These are phyloP conservation scores for Psilanteris sp. DNA, from an alignment of 1,140 invertebrate genomes.

Conservation along the genomic window DNA sequence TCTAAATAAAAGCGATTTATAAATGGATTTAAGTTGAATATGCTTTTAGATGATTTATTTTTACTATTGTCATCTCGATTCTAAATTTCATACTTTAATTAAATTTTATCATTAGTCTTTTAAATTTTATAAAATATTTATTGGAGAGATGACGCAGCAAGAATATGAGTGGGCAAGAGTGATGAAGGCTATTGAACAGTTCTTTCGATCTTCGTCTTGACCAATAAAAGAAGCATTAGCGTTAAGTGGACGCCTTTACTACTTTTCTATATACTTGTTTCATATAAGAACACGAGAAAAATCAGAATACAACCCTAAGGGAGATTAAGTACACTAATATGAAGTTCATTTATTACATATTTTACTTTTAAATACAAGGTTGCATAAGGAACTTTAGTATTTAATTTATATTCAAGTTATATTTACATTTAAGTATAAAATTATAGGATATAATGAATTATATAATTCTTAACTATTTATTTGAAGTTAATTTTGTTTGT, in stretches of 20 bases:
- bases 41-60: conserved; percentile 20
- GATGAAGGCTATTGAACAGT: neutral
- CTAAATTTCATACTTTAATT: conserved; percentile 16
- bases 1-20: conserved; percentile 65
- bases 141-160: too few relatives aligned
- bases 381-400: too few relatives aligned
- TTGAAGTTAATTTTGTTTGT: too few relatives aligned
- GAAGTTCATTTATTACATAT: too few relatives aligned
- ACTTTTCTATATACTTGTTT: conserved; percentile 71
- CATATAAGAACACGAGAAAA: conserved; percentile 65
- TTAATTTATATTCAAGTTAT: too few relatives aligned
- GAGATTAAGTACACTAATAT: too few relatives aligned
- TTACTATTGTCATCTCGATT: neutral
- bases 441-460: too few relatives aligned
- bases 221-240: conserved; percentile 75
- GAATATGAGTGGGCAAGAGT: too few relatives aligned
- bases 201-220: conserved; percentile 67
- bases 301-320: too few relatives aligned
- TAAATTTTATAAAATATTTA: neutral
- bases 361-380: too few relatives aligned
- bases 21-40: conserved; percentile 36
- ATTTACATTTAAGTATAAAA: too few relatives aligned
- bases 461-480: too few relatives aligned
- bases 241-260: conserved; percentile 71
- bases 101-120: neutral